Evolutionary conservation across 2,113 vertebrate species (phyloP), one percentile per base, ranked within the genome.

Genomic region (Myotis brandtii): DNA sequence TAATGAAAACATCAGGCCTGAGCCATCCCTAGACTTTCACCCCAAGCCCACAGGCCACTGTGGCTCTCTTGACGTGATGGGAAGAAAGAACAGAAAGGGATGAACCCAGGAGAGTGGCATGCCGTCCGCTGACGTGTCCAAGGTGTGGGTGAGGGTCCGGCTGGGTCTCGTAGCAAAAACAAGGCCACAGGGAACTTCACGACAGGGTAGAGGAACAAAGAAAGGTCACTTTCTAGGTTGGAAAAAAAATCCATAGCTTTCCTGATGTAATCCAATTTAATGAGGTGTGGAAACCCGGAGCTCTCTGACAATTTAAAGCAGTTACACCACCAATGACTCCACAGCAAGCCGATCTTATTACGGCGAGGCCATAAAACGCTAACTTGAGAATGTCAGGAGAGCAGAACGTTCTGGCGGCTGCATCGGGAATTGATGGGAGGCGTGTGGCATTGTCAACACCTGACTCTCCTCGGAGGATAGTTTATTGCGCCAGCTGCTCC

Each of bases 241-340:
- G 25, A 67, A 72, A 81, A 95, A 77, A 83, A 73, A 86, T 30
- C 59, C 16, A 43, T 9, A 14, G 27, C 72, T 66, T 56, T 82
- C 54, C 76, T 79, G 67, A 91, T 95, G n/a, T 56, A 95, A 96
- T 72, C 72, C 82, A 48, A 43, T 72, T 91, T 89, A 97, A 96
- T 89, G 93, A 95, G 88, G 81, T 95, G 40, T 69, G 32, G 95
- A 91, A 94, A 96, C 79, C 64, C 79, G 86, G 67, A 85, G 67
- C 67, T 34, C 83, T 95, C 72, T 86, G 82, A 96, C 93, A 91
- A 81, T 83, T 93, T 94, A 96, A 94, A 95, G 91, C 95, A 96
- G 96, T 96, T 91, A 95, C 73, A 93, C 87, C 82, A 86, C 69
- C 96, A 80, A 94, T 80, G 93, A 93, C 69, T 96, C 73, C 34